These are phyloP conservation scores for Eumaeus atala DNA, from an alignment of 1,140 invertebrate species.

Conservation along the genomic window DNA sequence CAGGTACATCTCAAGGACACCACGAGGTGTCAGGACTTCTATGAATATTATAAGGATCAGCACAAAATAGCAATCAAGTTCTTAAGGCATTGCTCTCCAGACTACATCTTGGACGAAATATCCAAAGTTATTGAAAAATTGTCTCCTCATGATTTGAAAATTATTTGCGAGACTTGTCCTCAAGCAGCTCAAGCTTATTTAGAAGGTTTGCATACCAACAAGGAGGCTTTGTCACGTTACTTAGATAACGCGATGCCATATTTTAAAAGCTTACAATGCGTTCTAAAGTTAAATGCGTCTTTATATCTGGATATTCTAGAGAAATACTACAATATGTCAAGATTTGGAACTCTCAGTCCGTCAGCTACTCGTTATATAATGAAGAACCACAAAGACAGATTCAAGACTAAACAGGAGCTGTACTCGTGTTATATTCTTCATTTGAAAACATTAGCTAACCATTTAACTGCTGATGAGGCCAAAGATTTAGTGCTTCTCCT, in stretches of 20 bases:
- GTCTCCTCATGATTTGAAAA: slow-evolving; percentile 34
- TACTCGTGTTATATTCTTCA: slow-evolving; percentile 38
- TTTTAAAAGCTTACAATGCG: slow-evolving; percentile 32
- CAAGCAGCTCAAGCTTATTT: slow-evolving; percentile 33
- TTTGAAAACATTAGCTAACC: slow-evolving; percentile 30
- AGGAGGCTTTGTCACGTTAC: slow-evolving; percentile 24
- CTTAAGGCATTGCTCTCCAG: slow-evolving; percentile 32
- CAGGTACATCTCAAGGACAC: slow-evolving; percentile 34
- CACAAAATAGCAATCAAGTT: slow-evolving; percentile 42
- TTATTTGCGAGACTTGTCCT: slow-evolving; percentile 36
- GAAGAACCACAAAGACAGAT: slow-evolving; percentile 33
- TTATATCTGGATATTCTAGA: slow-evolving; percentile 42
- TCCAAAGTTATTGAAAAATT: slow-evolving; percentile 34
- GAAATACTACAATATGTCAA: slow-evolving; percentile 32
- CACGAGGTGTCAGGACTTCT: slow-evolving; percentile 41
- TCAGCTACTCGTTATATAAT: slow-evolving; percentile 34
- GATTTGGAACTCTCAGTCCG: slow-evolving; percentile 24
- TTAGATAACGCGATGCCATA: slow-evolving; percentile 28
- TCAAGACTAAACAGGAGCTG: slow-evolving; percentile 35
- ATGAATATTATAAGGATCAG: slow-evolving; percentile 38
- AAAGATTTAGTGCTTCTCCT: slow-evolving; percentile 34
- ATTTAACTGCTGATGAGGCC: slow-evolving; percentile 31
- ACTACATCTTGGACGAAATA: slow-evolving; percentile 35
- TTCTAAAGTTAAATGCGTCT: slow-evolving; percentile 37
- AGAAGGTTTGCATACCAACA: slow-evolving; percentile 30